These are phyloP conservation scores for Homarus americanus DNA, from an alignment of 1,140 invertebrate genomes.

Conservation along the genomic window DNA sequence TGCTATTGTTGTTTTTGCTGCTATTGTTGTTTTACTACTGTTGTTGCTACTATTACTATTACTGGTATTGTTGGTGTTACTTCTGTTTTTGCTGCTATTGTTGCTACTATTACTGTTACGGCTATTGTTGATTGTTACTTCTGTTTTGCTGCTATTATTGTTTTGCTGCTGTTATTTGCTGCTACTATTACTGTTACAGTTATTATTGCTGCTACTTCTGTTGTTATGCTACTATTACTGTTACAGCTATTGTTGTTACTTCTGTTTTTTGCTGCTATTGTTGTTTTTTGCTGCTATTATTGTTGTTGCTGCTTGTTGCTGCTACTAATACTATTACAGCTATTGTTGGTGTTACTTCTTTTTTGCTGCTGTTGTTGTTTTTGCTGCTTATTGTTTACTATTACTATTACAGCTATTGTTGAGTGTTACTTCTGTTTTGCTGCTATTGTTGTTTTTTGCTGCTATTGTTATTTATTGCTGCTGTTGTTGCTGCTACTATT, in stretches of 20 bases:
- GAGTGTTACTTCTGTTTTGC: too few relatives aligned
- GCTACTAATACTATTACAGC: too few relatives aligned
- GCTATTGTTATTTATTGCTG: too few relatives aligned
- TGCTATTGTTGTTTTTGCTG: neutral
- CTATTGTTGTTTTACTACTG: neutral
- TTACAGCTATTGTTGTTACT: neutral
- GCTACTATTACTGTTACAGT: neutral
- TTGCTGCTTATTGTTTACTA: too few relatives aligned
- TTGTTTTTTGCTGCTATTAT: neutral
- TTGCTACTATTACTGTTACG: neutral
- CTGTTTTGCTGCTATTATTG: too few relatives aligned
- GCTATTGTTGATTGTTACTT: neutral
- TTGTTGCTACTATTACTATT: neutral
- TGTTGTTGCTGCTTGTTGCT: neutral
- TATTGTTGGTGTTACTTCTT: too few relatives aligned
- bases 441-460: too few relatives aligned
- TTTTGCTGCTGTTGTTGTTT: too few relatives aligned
- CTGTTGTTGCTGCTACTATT: too few relatives aligned
- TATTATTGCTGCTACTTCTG: neutral
- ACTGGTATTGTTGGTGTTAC: neutral
- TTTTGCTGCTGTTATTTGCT: neutral
- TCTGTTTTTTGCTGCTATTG: neutral
- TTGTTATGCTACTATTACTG: neutral
- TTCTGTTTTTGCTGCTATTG: neutral
- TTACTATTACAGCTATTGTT: neutral